Percentiles rank a stretch among this genome's conserved stretches.
Evolutionary conservation across 2,113 vertebrate species (phyloP).

Genomic region (Dinomys branickii): DNA sequence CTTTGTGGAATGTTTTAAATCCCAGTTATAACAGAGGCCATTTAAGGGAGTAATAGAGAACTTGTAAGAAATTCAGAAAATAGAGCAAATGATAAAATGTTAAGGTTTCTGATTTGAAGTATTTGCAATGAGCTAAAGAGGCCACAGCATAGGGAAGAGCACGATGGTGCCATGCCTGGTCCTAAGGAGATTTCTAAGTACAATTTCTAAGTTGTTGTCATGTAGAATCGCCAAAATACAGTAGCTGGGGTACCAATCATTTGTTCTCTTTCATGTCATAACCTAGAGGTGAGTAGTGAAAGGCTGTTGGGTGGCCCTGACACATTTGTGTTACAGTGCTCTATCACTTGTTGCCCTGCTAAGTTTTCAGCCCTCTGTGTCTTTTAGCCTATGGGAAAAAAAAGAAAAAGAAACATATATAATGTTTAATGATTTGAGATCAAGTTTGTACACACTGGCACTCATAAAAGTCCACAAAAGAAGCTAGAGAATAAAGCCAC

Average conservation of each 20-base stretch:
- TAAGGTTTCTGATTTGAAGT: background rate
- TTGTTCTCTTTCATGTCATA: background rate
- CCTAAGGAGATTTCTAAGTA: background rate
- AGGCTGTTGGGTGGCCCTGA: background rate
- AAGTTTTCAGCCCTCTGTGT: background rate
- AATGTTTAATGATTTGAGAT: background rate
- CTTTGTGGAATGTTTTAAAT: background rate
- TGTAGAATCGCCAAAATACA: background rate
- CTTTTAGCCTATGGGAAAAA: background rate
- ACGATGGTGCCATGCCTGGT: background rate
- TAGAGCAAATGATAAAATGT: background rate
- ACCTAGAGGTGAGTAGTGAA: background rate
- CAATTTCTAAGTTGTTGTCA: background rate
- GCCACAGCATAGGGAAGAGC: background rate
- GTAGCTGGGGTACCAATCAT: background rate
- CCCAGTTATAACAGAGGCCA: background rate
- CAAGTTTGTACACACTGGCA: background rate
- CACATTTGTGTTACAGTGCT: background rate
- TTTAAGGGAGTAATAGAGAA: background rate
- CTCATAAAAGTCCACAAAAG: fast-evolving
- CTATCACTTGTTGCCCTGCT: background rate
- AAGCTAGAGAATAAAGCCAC: background rate
- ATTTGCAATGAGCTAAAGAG: background rate
- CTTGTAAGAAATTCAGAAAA: background rate
- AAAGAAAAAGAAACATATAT: background rate